These are phyloP conservation scores for Lasioglossum malachurum DNA, from an alignment of 2,888 invertebrate genomes.

Conservation along the genomic window DNA sequence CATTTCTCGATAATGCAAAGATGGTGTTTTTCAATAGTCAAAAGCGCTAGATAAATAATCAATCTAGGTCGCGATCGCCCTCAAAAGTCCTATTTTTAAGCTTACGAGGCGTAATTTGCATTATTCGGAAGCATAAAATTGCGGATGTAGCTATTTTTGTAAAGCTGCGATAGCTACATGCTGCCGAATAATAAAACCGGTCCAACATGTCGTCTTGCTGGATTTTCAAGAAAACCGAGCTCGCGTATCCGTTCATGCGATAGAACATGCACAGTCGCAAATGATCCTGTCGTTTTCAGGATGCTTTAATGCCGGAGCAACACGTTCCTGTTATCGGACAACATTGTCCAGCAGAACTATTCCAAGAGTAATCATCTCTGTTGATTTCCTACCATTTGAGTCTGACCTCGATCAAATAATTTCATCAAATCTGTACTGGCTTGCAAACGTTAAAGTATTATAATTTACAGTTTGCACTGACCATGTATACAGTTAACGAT, in stretches of 20 bases:
- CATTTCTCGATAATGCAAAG: too few relatives aligned
- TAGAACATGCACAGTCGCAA: slow-evolving; percentile 7
- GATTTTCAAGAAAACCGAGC: slow-evolving; percentile 62
- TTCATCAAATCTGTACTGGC: neutral
- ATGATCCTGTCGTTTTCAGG: slow-evolving; percentile 18
- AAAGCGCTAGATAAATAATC: too few relatives aligned
- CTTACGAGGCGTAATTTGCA: too few relatives aligned
- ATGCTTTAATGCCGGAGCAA: neutral
- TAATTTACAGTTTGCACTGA: too few relatives aligned
- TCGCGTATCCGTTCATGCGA: slow-evolving; percentile 19
- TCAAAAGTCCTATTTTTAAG: too few relatives aligned
- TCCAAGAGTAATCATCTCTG: neutral
- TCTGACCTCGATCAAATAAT: neutral
- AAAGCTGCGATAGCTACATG: too few relatives aligned
- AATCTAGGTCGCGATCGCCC: too few relatives aligned
- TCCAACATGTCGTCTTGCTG: slow-evolving; percentile 54
- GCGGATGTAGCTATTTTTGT: too few relatives aligned
- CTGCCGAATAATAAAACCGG: slow-evolving; percentile 45
- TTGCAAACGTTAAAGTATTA: neutral
- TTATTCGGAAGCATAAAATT: too few relatives aligned
- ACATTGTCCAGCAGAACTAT: neutral
- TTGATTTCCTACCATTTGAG: neutral
- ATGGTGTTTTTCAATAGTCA: too few relatives aligned
- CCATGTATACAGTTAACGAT: too few relatives aligned
- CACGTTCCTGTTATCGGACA: neutral